These are phyloP conservation scores for Plemyria rubiginata DNA, from an alignment of 2,888 invertebrate genomes.

Conservation along the genomic window DNA sequence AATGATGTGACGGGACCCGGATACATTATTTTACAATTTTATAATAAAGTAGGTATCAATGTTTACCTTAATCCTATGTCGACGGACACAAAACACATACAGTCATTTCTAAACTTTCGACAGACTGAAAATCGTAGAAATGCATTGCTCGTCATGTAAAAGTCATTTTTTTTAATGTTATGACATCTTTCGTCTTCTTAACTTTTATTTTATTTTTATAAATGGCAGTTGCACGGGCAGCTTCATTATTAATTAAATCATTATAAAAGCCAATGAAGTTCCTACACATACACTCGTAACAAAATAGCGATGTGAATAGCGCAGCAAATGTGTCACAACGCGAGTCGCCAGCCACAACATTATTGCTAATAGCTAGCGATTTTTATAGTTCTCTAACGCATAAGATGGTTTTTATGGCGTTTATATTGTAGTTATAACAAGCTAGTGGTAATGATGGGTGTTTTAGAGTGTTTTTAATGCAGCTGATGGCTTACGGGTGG, in stretches of 20 bases:
- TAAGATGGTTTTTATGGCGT: constrained; percentile 26
- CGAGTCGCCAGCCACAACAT: constrained; percentile 24
- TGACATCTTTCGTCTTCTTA: background rate
- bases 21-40: constrained; percentile 8
- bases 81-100: background rate
- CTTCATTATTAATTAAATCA: constrained; percentile 22
- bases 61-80: background rate
- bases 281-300: constrained; percentile 10
- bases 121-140: too few species aligned
- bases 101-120: too few species aligned
- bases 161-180: background rate
- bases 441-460: constrained; percentile 25
- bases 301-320: constrained; percentile 21
- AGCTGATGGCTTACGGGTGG: constrained; percentile 21
- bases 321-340: constrained; percentile 20
- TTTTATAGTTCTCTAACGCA: constrained; percentile 31
- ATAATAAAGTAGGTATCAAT: background rate
- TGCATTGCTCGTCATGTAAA: background rate
- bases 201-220: background rate
- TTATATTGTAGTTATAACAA: constrained; percentile 31
- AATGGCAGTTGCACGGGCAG: background rate
- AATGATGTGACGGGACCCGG: constrained; percentile 11
- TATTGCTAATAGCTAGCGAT: constrained; percentile 32
- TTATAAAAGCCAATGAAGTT: constrained; percentile 20
- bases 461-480: constrained; percentile 26